Conservation (phyloP, 2,797 vertebrate species). For the Xenopus petersii region DNA sequence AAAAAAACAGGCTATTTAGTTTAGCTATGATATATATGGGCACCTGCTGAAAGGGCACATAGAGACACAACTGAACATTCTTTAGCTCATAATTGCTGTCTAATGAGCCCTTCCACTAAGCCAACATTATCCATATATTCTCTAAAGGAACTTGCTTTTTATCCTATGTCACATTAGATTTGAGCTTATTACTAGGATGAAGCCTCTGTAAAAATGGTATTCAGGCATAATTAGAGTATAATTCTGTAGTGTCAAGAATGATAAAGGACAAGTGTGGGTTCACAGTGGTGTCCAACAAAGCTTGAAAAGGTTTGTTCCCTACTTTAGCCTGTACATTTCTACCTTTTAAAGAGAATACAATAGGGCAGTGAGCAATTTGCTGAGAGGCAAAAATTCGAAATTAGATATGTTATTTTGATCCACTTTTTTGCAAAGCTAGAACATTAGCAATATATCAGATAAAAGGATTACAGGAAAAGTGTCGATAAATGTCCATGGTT, state of each 20-base stretch:
- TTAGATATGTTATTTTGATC: slow-evolving; percentile 76
- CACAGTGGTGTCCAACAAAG: slow-evolving; percentile 73
- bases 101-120: too few relatives aligned
- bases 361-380: slow-evolving; percentile 68
- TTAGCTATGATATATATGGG: too few relatives aligned
- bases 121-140: too few relatives aligned
- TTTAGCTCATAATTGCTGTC: too few relatives aligned
- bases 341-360: slow-evolving; percentile 57
- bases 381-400: slow-evolving; percentile 71
- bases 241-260: slow-evolving; percentile 62
- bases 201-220: slow-evolving; percentile 84
- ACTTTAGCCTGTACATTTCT: slow-evolving; percentile 53
- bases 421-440: slow-evolving; percentile 57
- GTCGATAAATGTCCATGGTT: slow-evolving; percentile 77
- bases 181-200: slow-evolving; percentile 68
- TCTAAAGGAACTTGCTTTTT: too few relatives aligned
- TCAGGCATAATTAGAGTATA: slow-evolving; percentile 84
- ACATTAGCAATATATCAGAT: slow-evolving; percentile 57
- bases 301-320: slow-evolving; percentile 65
- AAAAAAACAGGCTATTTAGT: too few relatives aligned
- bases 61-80: too few relatives aligned
- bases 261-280: slow-evolving; percentile 67
- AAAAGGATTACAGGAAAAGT: slow-evolving; percentile 36
- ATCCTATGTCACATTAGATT: too few relatives aligned
- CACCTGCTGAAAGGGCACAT: too few relatives aligned